phyloP scores from a whole-genome alignment of 2,113 vertebrate genomes.

The Oryzias woworae region DNA sequence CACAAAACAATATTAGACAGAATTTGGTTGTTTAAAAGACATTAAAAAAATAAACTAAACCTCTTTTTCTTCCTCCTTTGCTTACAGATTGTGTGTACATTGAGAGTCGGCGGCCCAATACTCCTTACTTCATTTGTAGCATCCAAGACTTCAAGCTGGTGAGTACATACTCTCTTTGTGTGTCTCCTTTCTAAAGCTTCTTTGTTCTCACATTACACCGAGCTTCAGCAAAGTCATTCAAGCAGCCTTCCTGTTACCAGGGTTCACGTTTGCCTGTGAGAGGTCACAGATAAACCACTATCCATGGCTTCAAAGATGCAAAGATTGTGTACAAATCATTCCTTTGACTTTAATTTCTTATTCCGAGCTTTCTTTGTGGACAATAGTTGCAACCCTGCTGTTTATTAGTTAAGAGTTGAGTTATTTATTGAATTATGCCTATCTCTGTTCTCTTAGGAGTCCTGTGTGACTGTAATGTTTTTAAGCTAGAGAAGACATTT shows the following conservation, averaged over 20 bases:
- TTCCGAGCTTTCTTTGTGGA: too few relatives aligned
- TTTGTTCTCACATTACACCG: constrained; percentile 14
- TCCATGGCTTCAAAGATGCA: too few relatives aligned
- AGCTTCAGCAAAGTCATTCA: constrained; percentile 5
- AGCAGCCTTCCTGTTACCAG: constrained; percentile 5
- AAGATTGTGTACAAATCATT: too few relatives aligned
- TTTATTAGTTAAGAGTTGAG: too few relatives aligned
- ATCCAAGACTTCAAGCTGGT: constrained; percentile 99
- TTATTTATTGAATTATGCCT: too few relatives aligned
- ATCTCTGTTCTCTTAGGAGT: constrained; percentile 25
- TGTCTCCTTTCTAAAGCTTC: constrained; percentile 14
- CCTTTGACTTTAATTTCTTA: too few relatives aligned
- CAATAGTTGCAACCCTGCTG: too few relatives aligned
- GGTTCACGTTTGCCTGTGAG: too few relatives aligned
- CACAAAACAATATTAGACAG: constrained; percentile 51
- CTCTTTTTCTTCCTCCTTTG: constrained; percentile 40
- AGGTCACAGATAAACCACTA: too few relatives aligned
- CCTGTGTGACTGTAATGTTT: too few relatives aligned
- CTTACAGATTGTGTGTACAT: constrained; percentile 98
- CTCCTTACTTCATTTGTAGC: constrained; percentile 99
- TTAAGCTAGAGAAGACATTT: constrained; percentile 49
- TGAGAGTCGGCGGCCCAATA: constrained; percentile 96
- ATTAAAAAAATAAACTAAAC: constrained; percentile 46
- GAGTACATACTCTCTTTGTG: constrained; percentile 75
- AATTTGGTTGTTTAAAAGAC: constrained; percentile 49